Evolutionary conservation across 2,888 invertebrate genomes (phyloP).

Genomic region (Xestia ashworthii): DNA sequence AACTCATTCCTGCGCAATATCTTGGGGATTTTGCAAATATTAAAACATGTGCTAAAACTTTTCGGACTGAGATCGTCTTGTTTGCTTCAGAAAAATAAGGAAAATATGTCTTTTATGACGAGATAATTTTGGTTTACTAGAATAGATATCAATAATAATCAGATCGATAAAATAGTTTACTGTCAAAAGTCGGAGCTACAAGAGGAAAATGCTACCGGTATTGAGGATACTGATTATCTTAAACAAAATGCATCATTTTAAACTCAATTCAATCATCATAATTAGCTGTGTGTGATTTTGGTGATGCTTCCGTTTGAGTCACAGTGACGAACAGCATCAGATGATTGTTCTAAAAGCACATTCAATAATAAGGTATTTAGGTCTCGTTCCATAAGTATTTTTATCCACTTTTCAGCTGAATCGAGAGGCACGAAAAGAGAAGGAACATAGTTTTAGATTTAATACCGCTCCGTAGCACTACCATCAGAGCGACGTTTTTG

Average conservation of each 20-base stretch:
- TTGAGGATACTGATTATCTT: background rate
- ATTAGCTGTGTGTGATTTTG: background rate
- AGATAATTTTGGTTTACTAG: constrained; percentile 25
- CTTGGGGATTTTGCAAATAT: constrained; percentile 12
- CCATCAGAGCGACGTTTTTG: constrained; percentile 35
- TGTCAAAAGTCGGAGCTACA: background rate
- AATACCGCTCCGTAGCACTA: constrained; percentile 15
- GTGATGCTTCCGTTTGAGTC: constrained; percentile 3
- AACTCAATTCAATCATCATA: background rate
- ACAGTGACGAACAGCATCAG: background rate
- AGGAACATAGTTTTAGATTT: constrained; percentile 41
- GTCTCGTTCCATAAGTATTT: constrained; percentile 18
- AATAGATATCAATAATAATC: constrained; percentile 26
- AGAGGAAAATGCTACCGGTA: background rate
- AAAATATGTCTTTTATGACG: constrained; percentile 14
- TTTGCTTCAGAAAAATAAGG: constrained; percentile 38
- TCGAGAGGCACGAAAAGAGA: constrained; percentile 29
- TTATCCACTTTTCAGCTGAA: constrained; percentile 31
- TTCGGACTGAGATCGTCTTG: constrained; percentile 1
- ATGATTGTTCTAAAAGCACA: background rate
- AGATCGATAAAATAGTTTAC: constrained; percentile 10
- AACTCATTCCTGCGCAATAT: background rate
- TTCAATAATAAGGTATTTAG: background rate
- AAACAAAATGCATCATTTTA: background rate
- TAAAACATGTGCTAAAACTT: background rate